phyloP scores from a whole-genome alignment of 2,797 vertebrate genomes.

The Sebastes alutus region DNA sequence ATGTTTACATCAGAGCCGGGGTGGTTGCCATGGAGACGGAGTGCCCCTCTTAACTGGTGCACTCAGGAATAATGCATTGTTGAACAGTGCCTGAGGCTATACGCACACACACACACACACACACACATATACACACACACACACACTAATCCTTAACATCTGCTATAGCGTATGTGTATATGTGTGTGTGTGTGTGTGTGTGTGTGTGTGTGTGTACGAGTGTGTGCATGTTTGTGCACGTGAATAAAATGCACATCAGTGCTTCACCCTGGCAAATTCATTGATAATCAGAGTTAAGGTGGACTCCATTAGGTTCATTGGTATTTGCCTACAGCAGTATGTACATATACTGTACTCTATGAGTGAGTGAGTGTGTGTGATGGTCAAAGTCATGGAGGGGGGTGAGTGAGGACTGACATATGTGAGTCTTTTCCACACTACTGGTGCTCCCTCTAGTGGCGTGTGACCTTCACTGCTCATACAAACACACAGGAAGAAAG shows the following conservation, averaged over 20 bases:
- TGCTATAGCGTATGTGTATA: constrained; percentile 73
- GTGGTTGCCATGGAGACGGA: constrained; percentile 80
- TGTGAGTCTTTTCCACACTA: constrained; percentile 69
- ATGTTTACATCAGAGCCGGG: constrained; percentile 78
- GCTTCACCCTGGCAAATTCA: constrained; percentile 58
- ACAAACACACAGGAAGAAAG: neutral
- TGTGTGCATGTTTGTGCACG: constrained; percentile 46
- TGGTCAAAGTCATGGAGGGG: constrained; percentile 53
- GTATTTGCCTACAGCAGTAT: constrained; percentile 66
- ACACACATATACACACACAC: neutral
- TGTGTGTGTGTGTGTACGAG: constrained; percentile 5
- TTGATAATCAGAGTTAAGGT: constrained; percentile 77
- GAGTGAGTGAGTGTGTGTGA: constrained; percentile 27
- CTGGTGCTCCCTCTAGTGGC: constrained; percentile 86
- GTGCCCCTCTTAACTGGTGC: constrained; percentile 84
- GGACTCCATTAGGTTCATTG: constrained; percentile 70
- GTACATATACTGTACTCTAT: constrained; percentile 46
- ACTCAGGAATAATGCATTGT: constrained; percentile 86
- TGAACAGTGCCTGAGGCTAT: constrained; percentile 82
- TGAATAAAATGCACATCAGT: constrained; percentile 61
- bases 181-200: constrained; percentile 46
- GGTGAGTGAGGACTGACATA: constrained; percentile 49
- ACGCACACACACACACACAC: constrained; percentile 63
- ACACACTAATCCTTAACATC: constrained; percentile 71
- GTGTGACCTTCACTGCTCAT: constrained; percentile 50